Percentiles rank a stretch among this genome's conserved stretches.
These are phyloP conservation scores for Mythimna pallens DNA, from an alignment of 2,888 invertebrate species.

Conservation along the genomic window DNA sequence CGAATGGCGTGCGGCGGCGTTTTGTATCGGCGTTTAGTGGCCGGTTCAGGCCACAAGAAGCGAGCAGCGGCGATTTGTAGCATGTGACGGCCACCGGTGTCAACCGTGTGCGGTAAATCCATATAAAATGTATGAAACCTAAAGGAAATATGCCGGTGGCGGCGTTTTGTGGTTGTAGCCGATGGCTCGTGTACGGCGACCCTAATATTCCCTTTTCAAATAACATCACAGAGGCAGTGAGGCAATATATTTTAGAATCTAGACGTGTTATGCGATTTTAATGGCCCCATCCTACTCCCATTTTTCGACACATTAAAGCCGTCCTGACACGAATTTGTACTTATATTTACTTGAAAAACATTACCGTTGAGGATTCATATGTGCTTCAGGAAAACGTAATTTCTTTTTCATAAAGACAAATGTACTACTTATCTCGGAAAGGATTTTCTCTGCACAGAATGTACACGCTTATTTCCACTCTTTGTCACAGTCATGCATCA, in stretches of 20 bases:
- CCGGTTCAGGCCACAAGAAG: too few relatives aligned
- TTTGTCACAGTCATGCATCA: background rate
- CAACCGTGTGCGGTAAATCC: too few relatives aligned
- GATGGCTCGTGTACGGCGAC: too few relatives aligned
- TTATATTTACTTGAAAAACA: slow-evolving; percentile 39
- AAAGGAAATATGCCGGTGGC: too few relatives aligned
- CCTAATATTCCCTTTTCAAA: background rate
- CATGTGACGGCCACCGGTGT: too few relatives aligned
- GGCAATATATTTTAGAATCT: slow-evolving; percentile 25
- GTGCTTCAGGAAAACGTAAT: slow-evolving; percentile 13
- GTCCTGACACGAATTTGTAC: slow-evolving; percentile 25
- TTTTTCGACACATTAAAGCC: slow-evolving; percentile 30
- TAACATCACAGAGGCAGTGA: slow-evolving; percentile 1
- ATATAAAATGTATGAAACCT: too few relatives aligned
- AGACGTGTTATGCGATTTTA: slow-evolving; percentile 8
- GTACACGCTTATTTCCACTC: background rate
- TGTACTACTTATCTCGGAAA: slow-evolving; percentile 19
- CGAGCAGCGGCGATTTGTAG: too few relatives aligned
- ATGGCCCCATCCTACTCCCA: slow-evolving; percentile 3
- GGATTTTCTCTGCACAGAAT: background rate
- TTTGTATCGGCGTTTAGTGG: too few relatives aligned
- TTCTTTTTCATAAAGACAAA: slow-evolving; percentile 42
- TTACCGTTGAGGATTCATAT: slow-evolving; percentile 40
- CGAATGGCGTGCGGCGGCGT: too few relatives aligned
- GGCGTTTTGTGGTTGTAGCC: too few relatives aligned